Evolutionary conservation across 1,140 invertebrate genomes (phyloP).

Genomic region (Formica selysi): DNA sequence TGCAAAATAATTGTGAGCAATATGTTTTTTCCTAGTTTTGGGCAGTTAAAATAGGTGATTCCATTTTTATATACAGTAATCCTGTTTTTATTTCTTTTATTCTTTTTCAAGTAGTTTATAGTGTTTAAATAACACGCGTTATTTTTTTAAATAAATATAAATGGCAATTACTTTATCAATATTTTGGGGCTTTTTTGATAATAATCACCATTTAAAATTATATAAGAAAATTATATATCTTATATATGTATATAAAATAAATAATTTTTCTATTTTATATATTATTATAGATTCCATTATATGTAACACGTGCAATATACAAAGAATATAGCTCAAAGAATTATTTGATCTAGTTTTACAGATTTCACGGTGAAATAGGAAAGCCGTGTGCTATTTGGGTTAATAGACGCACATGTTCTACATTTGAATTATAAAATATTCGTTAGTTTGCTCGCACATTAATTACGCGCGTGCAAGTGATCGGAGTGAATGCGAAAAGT

Average conservation of each 20-base stretch:
- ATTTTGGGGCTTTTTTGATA: not conserved
- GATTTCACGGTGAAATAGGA: constrained; percentile 10
- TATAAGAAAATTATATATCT: not conserved
- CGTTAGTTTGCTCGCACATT: constrained; percentile 9
- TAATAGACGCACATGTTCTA: constrained; percentile 11
- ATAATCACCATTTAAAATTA: not conserved
- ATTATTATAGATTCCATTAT: not conserved
- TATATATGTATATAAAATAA: not conserved
- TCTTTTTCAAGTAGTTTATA: too few relatives aligned
- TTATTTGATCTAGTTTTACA: constrained; percentile 26
- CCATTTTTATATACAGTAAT: not conserved
- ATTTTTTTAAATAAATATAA: constrained; percentile 6
- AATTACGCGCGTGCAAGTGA: constrained; percentile 5
- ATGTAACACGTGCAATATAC: not conserved
- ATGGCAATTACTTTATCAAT: not conserved
- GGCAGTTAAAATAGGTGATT: not conserved
- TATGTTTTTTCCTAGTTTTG: not conserved
- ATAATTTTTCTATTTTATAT: not conserved
- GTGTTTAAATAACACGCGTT: not conserved
- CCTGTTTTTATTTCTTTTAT: not conserved
- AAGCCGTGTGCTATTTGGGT: constrained; percentile 34
- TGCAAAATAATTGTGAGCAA: not conserved
- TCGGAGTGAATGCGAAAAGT: not conserved
- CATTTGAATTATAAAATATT: constrained; percentile 50
- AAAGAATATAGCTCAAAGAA: not conserved